Percentiles rank a stretch among this genome's conserved stretches.
These are phyloP conservation scores for Poeciliopsis paucimaculata DNA, from an alignment of 2,797 vertebrate genomes.

Conservation along the genomic window DNA sequence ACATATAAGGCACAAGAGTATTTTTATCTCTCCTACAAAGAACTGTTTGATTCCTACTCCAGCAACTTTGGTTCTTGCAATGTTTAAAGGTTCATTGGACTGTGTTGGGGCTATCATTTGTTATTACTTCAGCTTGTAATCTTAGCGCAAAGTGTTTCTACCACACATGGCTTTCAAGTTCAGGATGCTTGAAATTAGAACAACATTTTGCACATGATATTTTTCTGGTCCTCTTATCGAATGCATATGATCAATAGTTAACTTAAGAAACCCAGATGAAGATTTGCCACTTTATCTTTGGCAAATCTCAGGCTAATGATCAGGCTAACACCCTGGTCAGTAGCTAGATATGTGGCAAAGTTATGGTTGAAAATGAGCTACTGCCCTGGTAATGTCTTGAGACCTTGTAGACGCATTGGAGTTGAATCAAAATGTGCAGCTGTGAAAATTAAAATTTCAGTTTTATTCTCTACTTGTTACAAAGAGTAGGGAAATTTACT, in stretches of 20 bases:
- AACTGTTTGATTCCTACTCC: neutral
- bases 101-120: neutral
- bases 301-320: too few species aligned
- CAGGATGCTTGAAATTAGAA: neutral
- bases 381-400: neutral
- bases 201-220: neutral
- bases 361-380: neutral
- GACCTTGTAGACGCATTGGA: neutral
- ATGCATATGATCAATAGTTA: neutral
- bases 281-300: neutral
- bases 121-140: too few species aligned
- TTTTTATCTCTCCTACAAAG: neutral
- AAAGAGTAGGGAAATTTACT: too few species aligned
- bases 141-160: too few species aligned
- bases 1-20: neutral
- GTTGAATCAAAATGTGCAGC: neutral
- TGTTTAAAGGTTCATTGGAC: neutral
- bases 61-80: neutral
- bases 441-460: too few species aligned
- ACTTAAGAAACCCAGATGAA: neutral
- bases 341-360: neutral
- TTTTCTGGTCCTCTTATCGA: neutral
- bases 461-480: too few species aligned
- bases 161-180: neutral
- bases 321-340: neutral